Percentiles rank a stretch among this genome's conserved stretches.
Evolutionary conservation across 2,113 vertebrate genomes (phyloP).

Genomic region (Bostrychus sinensis): DNA sequence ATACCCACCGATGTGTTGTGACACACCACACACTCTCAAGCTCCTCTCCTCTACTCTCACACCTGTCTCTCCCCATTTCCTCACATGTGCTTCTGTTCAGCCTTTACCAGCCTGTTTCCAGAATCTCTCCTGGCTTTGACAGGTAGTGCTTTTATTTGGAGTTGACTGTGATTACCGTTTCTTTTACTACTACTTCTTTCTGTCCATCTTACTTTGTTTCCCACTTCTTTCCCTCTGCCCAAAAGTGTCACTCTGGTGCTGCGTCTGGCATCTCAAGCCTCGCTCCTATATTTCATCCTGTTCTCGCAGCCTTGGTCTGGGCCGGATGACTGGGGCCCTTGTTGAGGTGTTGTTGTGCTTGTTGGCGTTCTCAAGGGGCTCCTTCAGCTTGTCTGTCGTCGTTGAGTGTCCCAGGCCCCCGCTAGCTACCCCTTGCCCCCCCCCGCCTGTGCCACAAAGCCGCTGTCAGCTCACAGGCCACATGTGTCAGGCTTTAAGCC

Average conservation of each 20-base stretch:
- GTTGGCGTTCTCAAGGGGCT: slow-evolving; percentile 76
- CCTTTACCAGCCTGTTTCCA: slow-evolving; percentile 14
- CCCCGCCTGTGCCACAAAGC: slow-evolving; percentile 68
- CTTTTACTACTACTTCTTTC: slow-evolving; percentile 2
- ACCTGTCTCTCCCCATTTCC: too few species aligned
- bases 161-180: slow-evolving; percentile 20
- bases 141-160: neutral
- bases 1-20: slow-evolving; percentile 36
- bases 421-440: slow-evolving; percentile 44
- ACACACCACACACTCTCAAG: slow-evolving; percentile 28
- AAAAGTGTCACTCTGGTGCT: slow-evolving; percentile 1
- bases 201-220: too few species aligned
- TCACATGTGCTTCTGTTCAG: slow-evolving; percentile 12
- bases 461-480: slow-evolving; percentile 73
- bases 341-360: slow-evolving; percentile 74
- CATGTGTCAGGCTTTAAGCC: slow-evolving; percentile 72
- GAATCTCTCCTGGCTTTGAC: slow-evolving; percentile 7
- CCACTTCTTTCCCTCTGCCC: neutral
- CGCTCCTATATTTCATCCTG: neutral
- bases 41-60: slow-evolving; percentile 10
- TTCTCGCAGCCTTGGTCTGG: slow-evolving; percentile 36
- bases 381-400: slow-evolving; percentile 74
- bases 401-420: slow-evolving; percentile 67
- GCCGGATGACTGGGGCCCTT: slow-evolving; percentile 71
- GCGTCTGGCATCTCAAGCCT: slow-evolving; percentile 45